These are phyloP conservation scores for Micrasema longulum DNA, from an alignment of 1,140 invertebrate genomes.

Conservation along the genomic window DNA sequence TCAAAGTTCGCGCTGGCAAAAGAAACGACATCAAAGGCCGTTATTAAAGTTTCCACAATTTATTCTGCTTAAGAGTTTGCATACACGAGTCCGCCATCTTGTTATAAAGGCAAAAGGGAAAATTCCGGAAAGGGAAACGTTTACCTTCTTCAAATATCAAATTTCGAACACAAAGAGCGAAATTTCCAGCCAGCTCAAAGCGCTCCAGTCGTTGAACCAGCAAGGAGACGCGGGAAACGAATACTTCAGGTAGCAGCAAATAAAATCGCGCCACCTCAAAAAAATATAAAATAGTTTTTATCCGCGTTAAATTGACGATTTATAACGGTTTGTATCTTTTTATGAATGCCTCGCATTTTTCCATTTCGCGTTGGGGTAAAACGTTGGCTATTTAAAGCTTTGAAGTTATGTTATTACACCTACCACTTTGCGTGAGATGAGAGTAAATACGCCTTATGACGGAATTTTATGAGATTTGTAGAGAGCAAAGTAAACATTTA, in stretches of 20 bases:
- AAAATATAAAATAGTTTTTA: not conserved
- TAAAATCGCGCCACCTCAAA: not conserved
- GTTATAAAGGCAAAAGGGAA: slow-evolving; percentile 33
- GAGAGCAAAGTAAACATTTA: slow-evolving; percentile 37
- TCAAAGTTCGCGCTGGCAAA: slow-evolving; percentile 25
- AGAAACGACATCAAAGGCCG: slow-evolving; percentile 43
- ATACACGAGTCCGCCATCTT: slow-evolving; percentile 42
- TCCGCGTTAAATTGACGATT: no score
- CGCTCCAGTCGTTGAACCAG: slow-evolving; percentile 27
- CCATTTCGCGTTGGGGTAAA: slow-evolving; percentile 43
- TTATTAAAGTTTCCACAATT: slow-evolving; percentile 49
- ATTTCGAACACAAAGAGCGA: slow-evolving; percentile 48
- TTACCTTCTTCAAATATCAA: slow-evolving; percentile 55
- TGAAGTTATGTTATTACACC: slow-evolving; percentile 44
- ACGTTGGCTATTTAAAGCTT: slow-evolving; percentile 50
- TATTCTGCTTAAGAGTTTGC: slow-evolving; percentile 42
- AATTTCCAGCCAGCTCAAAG: slow-evolving; percentile 20
- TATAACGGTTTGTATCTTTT: no score
- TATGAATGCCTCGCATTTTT: slow-evolving; percentile 9
- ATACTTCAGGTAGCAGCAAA: no score
- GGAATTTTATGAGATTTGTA: slow-evolving; percentile 40
- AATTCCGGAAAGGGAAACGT: slow-evolving; percentile 53
- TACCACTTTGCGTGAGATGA: slow-evolving; percentile 19
- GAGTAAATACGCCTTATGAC: slow-evolving; percentile 25
- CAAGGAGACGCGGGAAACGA: not conserved